Base-by-base conservation (phyloP, 2,797 vertebrate species). In the Falco naumanni region DNA sequence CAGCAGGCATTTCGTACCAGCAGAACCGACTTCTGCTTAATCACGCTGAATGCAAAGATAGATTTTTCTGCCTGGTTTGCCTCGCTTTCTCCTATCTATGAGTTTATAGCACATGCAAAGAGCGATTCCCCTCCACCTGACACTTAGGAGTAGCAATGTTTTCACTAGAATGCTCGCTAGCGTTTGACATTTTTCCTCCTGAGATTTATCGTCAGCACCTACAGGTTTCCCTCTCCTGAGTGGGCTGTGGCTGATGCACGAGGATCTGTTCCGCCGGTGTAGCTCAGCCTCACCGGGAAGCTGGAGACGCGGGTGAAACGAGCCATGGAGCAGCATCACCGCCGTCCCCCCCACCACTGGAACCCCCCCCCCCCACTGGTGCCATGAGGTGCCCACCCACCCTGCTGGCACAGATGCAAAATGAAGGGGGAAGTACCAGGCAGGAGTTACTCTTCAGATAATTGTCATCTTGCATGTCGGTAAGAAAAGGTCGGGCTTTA, bases 381-480 rank as follows among this genome's bases (percentile, higher is more conserved):
- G 29, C 65, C 34, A 3, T 0, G 13, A 47, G n/a, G 29, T 4
- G 11, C n/a, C 65, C 22, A 24, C 10, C 9, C 22, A 24, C 10
- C 9, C 28, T 33, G 13, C 34, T 6, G 5, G 34, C 47, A 54
- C 10, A 13, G 34, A 1, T 20, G n/a, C 25, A 24, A 48, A 47
- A 65, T 0, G 39, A 48, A 16, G 20, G 31, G 28, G 45, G 28
- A 28, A 16, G 41, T 13, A 26, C 20, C 41, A 47, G 45, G 31
- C 6, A 2, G 1, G 19, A 16, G 33, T 43, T 61, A 7, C 13
- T 51, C 43, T 12, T 24, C 5, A 22, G 31, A 51, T 21, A 54
- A 33, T 0, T 28, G 33, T 41, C n/a, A 10, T 34, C 57, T 34
- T 21, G 63, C 34, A 51, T 0, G 0, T 53, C 43, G 14, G 41